Conservation (phyloP, 2,113 vertebrate genomes). For the Vicugna pacos region DNA sequence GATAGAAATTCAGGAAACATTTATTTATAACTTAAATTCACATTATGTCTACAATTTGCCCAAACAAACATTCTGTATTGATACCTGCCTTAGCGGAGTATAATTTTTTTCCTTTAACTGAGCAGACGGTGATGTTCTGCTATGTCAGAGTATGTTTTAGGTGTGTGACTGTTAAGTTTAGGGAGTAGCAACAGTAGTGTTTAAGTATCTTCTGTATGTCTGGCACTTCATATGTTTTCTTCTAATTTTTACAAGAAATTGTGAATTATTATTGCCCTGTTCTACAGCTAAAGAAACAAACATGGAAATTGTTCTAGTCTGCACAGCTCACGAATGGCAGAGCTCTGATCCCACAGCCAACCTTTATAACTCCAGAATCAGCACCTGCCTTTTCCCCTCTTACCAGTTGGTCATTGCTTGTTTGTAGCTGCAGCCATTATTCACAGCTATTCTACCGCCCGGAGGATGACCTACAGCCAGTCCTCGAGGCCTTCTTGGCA, state of each 20-base stretch:
- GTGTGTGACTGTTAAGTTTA: not conserved
- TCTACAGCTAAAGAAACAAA: not conserved
- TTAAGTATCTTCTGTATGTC: not conserved
- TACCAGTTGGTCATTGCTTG: not conserved
- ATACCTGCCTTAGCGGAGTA: not conserved
- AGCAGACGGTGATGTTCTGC: not conserved
- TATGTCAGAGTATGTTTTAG: not conserved
- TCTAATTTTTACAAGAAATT: not conserved
- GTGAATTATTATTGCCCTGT: not conserved
- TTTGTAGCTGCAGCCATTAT: not conserved
- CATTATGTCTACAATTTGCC: not conserved
- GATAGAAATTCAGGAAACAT: not conserved
- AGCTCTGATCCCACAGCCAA: not conserved
- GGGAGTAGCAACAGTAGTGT: not conserved
- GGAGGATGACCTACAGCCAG: not conserved
- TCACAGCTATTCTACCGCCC: not conserved
- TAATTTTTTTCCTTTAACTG: not conserved
- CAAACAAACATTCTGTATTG: not conserved
- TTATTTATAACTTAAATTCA: not conserved
- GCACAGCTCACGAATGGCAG: not conserved
- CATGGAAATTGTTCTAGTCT: not conserved
- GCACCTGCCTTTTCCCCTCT: not conserved
- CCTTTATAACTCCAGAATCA: not conserved
- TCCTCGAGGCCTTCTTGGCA: not conserved
- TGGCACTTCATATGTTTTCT: not conserved